phyloP scores from a whole-genome alignment of 2,888 invertebrate genomes.

The Yponomeuta plumbellus region DNA sequence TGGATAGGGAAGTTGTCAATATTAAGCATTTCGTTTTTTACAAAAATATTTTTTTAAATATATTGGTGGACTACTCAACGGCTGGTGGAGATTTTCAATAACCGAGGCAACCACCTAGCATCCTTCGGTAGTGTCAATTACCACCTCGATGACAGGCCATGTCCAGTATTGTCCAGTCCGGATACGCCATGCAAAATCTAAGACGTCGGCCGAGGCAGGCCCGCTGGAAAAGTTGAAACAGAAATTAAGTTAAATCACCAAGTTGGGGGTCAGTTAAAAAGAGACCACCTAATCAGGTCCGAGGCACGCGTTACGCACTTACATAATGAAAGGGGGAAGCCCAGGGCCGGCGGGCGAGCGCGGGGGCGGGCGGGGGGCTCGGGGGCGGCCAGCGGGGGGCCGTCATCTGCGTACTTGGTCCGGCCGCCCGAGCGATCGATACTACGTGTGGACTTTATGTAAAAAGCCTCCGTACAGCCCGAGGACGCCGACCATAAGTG shows the following conservation, averaged over 20 bases:
- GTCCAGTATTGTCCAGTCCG: not conserved
- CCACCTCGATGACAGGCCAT: not conserved
- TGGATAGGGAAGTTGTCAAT: too few species aligned
- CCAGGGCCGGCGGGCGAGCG: slow-evolving; percentile 14
- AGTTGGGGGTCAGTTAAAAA: slow-evolving; percentile 70
- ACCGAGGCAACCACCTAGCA: not conserved
- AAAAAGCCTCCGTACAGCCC: slow-evolving; percentile 75
- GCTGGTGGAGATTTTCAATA: not conserved
- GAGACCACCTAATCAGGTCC: slow-evolving; percentile 74
- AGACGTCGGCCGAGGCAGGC: not conserved
- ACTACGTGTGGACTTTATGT: slow-evolving; percentile 75
- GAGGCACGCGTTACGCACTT: slow-evolving; percentile 76
- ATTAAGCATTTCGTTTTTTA: too few species aligned
- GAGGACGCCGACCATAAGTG: slow-evolving; percentile 75
- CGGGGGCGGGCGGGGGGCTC: slow-evolving; percentile 47
- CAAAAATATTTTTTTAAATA: too few species aligned
- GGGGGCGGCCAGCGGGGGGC: slow-evolving; percentile 43
- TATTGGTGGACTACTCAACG: too few species aligned
- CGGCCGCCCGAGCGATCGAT: slow-evolving; percentile 73
- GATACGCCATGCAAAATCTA: not conserved
- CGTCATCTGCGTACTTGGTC: slow-evolving; percentile 76
- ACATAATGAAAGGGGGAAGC: slow-evolving; percentile 75
- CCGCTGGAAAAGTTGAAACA: not conserved
- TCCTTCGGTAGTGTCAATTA: not conserved
- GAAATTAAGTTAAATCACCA: not conserved